Evolutionary conservation across 2,888 invertebrate species (phyloP).

Genomic region (Dolomedes plantarius): DNA sequence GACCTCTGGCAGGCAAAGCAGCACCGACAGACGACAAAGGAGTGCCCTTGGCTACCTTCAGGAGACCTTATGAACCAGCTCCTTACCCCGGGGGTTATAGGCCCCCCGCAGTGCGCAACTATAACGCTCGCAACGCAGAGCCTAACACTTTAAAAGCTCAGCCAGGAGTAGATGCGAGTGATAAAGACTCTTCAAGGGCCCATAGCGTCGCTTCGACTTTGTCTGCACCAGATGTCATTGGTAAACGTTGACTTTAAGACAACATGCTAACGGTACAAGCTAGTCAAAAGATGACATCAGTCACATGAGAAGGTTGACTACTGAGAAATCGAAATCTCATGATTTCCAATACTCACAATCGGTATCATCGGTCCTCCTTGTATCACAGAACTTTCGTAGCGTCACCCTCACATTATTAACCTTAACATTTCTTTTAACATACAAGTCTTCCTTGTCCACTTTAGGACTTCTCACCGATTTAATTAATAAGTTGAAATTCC

Average conservation of each 20-base stretch:
- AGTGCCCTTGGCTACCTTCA: slow-evolving; percentile 32
- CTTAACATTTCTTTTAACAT: slow-evolving; percentile 24
- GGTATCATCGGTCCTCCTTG: background rate
- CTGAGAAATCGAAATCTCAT: background rate
- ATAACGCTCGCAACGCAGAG: slow-evolving; percentile 18
- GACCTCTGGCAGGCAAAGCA: slow-evolving; percentile 24
- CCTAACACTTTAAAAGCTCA: slow-evolving; percentile 49
- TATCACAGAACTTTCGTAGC: background rate
- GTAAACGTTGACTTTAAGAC: slow-evolving; percentile 74
- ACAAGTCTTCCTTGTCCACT: slow-evolving; percentile 18
- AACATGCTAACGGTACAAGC: slow-evolving; percentile 73
- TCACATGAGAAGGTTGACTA: background rate
- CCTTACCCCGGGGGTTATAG: background rate
- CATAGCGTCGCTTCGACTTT: slow-evolving; percentile 69
- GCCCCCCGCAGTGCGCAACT: slow-evolving; percentile 14
- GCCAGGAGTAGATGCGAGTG: slow-evolving; percentile 58
- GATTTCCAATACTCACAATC: background rate
- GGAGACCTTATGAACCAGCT: slow-evolving; percentile 26
- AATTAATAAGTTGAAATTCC: background rate
- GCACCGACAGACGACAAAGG: slow-evolving; percentile 13
- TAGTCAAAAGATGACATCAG: slow-evolving; percentile 17
- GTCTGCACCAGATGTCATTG: slow-evolving; percentile 72
- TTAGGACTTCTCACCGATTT: slow-evolving; percentile 16
- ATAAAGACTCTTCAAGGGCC: slow-evolving; percentile 54
- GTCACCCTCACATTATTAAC: background rate